Base-by-base conservation (phyloP, 2,113 vertebrate genomes). In the Baryphthengus martii region DNA sequence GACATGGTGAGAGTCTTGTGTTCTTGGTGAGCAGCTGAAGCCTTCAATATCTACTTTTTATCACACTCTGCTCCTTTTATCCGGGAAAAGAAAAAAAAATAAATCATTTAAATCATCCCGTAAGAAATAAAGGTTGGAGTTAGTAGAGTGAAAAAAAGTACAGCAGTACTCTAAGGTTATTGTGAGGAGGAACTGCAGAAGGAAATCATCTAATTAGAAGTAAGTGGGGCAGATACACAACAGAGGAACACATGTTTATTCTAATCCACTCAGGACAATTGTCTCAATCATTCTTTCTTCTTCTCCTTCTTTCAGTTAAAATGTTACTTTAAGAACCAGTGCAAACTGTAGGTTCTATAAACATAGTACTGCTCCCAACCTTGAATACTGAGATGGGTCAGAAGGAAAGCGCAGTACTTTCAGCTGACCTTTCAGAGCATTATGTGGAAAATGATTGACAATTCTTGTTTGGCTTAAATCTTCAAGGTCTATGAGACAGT, bases 361-460 rank as follows among this genome's bases (percentile, higher is more conserved):
- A 89, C 16, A 33, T 1, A 29, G 9, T 11, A 49, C 39, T 39
- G 25, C 24, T 80, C 45, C 49, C 23, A 61, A 0, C 17, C 81
- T 42, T 1, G 11, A 74, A 52, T 52, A 45, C 35, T 1, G 1
- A 75, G 19, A 66, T 0, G 7, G 29, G 44, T 84, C 66, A 86
- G 31, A 31, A 87, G 52, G 75, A 83, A 88, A 74, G 49, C 0
- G 0, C 16, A 67, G 5, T 12, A 61, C 23, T 63, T 61, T 74
- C 37, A 52, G 28, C 6, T 90, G 88, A 94, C 62, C 56, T 92
- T 94, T 89, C 2, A 4, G 47, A 82, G 42, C 42, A 26, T 25
- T 35, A 9, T 24, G 31, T 58, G 53, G 40, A 74, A 84, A 79
- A 28, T 77, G 90, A 96, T 31, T 85, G 94, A 40, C 93, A 92